These are phyloP conservation scores for Stichopus chloronotus DNA, from an alignment of 35 echinoderm and acorn worm genomes.

Conservation along the genomic window DNA sequence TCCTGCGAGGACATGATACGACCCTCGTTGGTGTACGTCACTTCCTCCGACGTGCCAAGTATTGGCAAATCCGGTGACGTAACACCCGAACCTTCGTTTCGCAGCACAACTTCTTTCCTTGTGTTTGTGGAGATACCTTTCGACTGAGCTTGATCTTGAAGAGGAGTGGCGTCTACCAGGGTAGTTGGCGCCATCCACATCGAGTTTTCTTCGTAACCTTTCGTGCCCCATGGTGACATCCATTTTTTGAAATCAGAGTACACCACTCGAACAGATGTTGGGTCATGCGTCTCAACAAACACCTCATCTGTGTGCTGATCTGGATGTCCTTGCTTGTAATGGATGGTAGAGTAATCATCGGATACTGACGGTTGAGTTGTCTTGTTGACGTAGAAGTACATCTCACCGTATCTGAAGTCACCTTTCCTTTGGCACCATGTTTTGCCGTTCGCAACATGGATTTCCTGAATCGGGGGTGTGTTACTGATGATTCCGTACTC, in stretches of 20 bases:
- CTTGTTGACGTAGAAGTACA: too few species aligned
- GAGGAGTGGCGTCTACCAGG: background rate
- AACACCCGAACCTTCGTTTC: background rate
- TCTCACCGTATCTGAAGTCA: background rate
- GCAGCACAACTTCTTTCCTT: background rate
- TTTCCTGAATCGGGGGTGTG: too few species aligned
- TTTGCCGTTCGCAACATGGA: background rate
- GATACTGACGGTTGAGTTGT: too few species aligned
- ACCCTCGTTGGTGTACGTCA: background rate
- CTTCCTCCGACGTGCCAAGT: constrained; percentile 6
- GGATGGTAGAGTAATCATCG: too few species aligned
- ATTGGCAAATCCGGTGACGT: background rate
- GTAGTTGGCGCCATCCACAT: background rate
- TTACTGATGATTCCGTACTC: too few species aligned
- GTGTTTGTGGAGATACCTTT: background rate
- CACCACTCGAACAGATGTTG: too few species aligned
- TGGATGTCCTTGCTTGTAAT: too few species aligned
- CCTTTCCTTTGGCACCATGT: background rate
- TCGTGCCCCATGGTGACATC: background rate
- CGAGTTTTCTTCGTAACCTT: too few species aligned
- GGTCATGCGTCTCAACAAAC: too few species aligned
- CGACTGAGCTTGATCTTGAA: background rate
- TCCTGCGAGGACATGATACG: background rate
- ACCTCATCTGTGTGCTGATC: background rate
- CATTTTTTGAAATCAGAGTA: background rate